Conservation (phyloP, 2,113 vertebrate genomes). For the Talpa occidentalis region DNA sequence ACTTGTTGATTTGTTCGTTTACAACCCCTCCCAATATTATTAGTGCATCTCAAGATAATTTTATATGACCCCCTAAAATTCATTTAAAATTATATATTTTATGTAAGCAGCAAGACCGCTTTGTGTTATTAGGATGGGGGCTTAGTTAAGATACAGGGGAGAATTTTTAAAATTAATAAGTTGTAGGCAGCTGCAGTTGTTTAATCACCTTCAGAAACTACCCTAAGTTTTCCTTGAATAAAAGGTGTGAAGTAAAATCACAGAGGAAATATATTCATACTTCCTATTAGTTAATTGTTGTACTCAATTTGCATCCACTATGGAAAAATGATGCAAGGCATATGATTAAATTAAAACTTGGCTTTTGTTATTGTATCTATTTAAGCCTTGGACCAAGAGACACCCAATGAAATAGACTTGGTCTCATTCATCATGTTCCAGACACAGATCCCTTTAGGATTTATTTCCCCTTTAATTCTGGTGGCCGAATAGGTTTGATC, state of each 20-base stretch:
- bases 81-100: slow-evolving; percentile 30
- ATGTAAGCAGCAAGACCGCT: slow-evolving; percentile 33
- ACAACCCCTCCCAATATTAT: slow-evolving; percentile 16
- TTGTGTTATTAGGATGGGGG: slow-evolving; percentile 34
- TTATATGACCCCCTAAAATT: slow-evolving; percentile 37
- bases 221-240: neutral
- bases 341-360: neutral
- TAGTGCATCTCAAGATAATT: neutral
- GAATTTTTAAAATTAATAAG: neutral
- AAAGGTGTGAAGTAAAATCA: neutral
- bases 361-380: neutral
- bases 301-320: slow-evolving; percentile 18
- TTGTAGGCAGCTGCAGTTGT: neutral
- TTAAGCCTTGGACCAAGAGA: neutral
- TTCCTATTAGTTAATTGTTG: slow-evolving; percentile 36
- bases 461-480: slow-evolving; percentile 22
- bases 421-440: neutral
- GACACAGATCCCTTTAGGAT: neutral
- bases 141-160: neutral
- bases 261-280: neutral
- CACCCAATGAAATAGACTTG: neutral
- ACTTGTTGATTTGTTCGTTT: slow-evolving; percentile 53
- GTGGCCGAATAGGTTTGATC: slow-evolving; percentile 14
- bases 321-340: neutral
- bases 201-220: slow-evolving; percentile 48